Conservation (phyloP, 2,113 vertebrate species). For the Orycteropus afer region DNA sequence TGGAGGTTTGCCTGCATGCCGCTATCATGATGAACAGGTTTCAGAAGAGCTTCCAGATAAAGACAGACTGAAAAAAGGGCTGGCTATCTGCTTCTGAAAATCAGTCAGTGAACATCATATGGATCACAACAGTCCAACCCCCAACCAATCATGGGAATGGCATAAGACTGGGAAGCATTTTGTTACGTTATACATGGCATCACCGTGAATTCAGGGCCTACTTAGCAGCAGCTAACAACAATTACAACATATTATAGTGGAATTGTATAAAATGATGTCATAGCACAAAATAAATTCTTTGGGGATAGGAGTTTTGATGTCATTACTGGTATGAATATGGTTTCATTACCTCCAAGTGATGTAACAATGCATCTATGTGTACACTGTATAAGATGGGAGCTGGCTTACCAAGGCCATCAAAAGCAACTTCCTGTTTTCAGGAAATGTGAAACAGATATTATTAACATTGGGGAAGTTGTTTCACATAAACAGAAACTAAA, state of each 20-base stretch:
- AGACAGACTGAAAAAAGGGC: no score
- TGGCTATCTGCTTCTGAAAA: no score
- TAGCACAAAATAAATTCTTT: background rate
- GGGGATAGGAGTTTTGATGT: background rate
- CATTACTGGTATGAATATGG: constrained; percentile 6
- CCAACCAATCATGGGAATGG: no score
- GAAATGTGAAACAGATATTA: background rate
- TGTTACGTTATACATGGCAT: no score
- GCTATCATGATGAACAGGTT: no score
- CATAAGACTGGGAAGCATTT: no score
- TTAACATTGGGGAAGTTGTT: background rate
- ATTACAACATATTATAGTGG: background rate
- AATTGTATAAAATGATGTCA: background rate
- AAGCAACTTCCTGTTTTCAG: background rate
- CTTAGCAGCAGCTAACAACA: no score
- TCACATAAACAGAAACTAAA: background rate
- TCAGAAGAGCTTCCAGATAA: no score
- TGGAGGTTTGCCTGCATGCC: no score
- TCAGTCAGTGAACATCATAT: no score
- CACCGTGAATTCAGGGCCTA: no score
- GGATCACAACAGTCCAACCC: no score
- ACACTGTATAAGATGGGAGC: background rate
- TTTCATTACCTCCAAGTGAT: background rate
- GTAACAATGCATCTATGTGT: background rate
- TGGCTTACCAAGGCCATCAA: background rate